A percentile compares a stretch with the other conserved stretches of the same genome.
These are phyloP conservation scores for Lithophane leautieri DNA, from an alignment of 2,888 invertebrate genomes.

Conservation along the genomic window DNA sequence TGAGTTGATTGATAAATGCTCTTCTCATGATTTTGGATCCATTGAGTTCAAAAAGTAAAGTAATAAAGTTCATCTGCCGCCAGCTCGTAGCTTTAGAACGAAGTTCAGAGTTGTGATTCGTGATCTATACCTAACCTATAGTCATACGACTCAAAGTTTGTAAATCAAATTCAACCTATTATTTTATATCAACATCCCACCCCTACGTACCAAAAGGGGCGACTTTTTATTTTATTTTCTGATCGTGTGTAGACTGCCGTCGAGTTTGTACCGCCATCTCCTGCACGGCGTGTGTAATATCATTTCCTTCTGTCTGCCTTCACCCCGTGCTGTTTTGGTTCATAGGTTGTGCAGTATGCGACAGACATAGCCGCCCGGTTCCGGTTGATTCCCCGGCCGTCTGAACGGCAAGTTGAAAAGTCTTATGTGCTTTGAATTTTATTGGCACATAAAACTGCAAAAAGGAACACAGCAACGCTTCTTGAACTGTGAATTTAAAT, in stretches of 20 bases:
- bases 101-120: background rate
- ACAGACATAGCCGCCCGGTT: constrained; percentile 20
- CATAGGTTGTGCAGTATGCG: constrained; percentile 30
- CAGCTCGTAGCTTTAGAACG: background rate
- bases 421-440: constrained; percentile 29
- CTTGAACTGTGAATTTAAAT: background rate
- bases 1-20: background rate
- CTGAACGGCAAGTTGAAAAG: constrained; percentile 34
- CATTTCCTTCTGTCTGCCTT: constrained; percentile 47
- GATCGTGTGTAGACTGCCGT: constrained; percentile 23
- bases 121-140: background rate
- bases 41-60: background rate
- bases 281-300: constrained; percentile 27
- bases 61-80: background rate
- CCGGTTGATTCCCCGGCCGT: constrained; percentile 37
- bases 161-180: background rate
- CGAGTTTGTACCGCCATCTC: constrained; percentile 20
- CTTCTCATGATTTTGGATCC: background rate
- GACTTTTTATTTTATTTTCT: constrained; percentile 22
- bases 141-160: background rate
- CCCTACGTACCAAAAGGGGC: background rate
- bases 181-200: background rate
- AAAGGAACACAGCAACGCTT: background rate
- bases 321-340: constrained; percentile 16
- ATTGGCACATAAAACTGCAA: background rate